phyloP scores from a whole-genome alignment of 1,140 invertebrate genomes.

The Ridgeia piscesae region DNA sequence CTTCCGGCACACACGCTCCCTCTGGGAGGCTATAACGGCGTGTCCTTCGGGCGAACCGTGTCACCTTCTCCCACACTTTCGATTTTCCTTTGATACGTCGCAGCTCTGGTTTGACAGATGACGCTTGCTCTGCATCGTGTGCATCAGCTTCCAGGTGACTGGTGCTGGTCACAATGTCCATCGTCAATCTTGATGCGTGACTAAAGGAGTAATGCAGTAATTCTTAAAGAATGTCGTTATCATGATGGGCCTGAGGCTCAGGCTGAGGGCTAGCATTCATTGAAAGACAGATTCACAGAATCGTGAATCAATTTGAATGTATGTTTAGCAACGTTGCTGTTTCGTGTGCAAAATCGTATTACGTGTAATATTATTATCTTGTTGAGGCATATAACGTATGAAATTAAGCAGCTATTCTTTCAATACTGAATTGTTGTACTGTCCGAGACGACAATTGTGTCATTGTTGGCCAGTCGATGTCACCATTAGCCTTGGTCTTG shows the following conservation, averaged over 20 bases:
- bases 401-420: neutral
- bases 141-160: neutral
- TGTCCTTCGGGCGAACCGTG: neutral
- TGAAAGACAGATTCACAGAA: too few species aligned
- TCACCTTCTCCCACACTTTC: slow-evolving; percentile 12
- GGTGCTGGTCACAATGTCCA: neutral
- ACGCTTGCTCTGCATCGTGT: neutral
- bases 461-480: neutral
- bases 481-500: neutral
- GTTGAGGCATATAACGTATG: neutral
- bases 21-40: neutral
- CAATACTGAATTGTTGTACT: neutral
- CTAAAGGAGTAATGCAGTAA: too few species aligned
- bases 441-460: neutral
- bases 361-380: neutral
- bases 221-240: neutral
- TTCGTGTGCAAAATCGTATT: neutral
- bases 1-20: neutral
- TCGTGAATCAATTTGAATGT: too few species aligned
- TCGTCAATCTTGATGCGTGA: neutral
- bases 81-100: slow-evolving; percentile 5
- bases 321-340: neutral
- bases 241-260: too few species aligned
- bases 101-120: neutral
- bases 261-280: too few species aligned